Evolutionary conservation across 2,888 invertebrate genomes (phyloP).

Genomic region (Agriopis leucophaearia): DNA sequence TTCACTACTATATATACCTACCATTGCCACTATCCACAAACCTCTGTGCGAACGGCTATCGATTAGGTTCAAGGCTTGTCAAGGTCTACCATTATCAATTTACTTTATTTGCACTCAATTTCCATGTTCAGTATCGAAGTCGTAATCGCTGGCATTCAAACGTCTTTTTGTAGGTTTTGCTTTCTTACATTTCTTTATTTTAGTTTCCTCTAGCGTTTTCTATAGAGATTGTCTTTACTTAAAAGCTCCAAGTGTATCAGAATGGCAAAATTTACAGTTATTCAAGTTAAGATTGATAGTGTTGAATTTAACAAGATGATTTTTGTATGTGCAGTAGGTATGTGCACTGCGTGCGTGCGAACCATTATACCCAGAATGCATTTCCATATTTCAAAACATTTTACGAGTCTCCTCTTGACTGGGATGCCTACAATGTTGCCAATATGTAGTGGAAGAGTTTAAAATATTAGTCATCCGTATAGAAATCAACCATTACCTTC

Average conservation of each 20-base stretch:
- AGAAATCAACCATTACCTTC: conserved; percentile 9
- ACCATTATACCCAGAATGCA: conserved; percentile 17
- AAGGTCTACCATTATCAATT: conserved; percentile 35
- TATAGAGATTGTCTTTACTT: background rate
- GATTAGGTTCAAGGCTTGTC: conserved; percentile 46
- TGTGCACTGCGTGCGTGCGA: conserved; percentile 15
- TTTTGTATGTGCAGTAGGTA: conserved; percentile 25
- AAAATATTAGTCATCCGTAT: conserved; percentile 5
- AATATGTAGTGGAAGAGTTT: background rate
- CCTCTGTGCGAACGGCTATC: conserved; percentile 38
- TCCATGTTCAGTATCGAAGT: conserved; percentile 6
- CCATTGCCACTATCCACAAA: conserved; percentile 15
- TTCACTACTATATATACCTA: conserved; percentile 34
- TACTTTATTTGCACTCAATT: conserved; percentile 31
- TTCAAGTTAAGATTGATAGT: conserved; percentile 17
- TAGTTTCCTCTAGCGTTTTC: background rate
- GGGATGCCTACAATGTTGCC: conserved; percentile 2
- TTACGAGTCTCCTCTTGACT: conserved; percentile 4
- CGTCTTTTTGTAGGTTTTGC: conserved; percentile 17
- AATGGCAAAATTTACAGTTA: conserved; percentile 13
- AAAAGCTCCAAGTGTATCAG: background rate
- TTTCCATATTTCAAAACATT: conserved; percentile 30
- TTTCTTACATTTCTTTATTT: conserved; percentile 11
- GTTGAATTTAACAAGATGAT: conserved; percentile 17
- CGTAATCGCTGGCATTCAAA: conserved; percentile 9